Evolutionary conservation across 2,113 vertebrate species (phyloP), one percentile per base, ranked within the genome.

Genomic region (Ptilonorhynchus violaceus): DNA sequence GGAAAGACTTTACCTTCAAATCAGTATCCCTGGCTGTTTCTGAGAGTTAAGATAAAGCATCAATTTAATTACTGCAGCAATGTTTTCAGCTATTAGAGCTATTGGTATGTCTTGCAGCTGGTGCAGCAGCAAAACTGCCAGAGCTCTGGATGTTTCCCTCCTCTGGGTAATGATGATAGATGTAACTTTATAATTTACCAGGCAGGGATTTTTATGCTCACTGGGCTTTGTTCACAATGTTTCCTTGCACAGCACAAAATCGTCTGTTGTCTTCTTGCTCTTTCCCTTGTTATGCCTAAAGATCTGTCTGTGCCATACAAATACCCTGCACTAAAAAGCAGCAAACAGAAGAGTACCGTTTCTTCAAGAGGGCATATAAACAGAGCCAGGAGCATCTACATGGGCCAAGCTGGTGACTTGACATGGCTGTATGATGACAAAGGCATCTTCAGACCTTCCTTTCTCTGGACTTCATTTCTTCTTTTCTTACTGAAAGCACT

Each of bases 321-420:
- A 86, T 55, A 62, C 12, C n/a, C 49, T 62, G 25, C 31, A 33
- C 28, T 35, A 44, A 68, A 80, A 86, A 73, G 21, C 52, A 70
- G 55, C 27, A 64, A 70, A 64, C 22, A 73, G 42, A 53, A 37
- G 3, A 2, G 49, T 39, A 18, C 30, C 1, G 2, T 73, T 91
- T 85, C 70, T 90, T 49, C 53, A 79, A 44, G 46, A 64, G 46
- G 39, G 7, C n/a, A 47, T 10, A 11, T 35, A 35, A n/a, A 25
- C 17, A 66, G 30, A 53, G 33, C 59, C 42, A 80, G 42, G 22
- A 74, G 42, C 25, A 35, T 23, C 70, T 85, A 3, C 16, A 21
- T 1, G 1, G 49, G 33, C 19, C 0, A 1, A 49, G 39, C 3
- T 0, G 0, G 37, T 79, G 62, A 58, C 42, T 39, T 66, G 28